Evolutionary conservation across 2,888 invertebrate species (phyloP), one percentile per base, ranked within the genome.

Genomic region (Caenorhabditis imperialis): DNA sequence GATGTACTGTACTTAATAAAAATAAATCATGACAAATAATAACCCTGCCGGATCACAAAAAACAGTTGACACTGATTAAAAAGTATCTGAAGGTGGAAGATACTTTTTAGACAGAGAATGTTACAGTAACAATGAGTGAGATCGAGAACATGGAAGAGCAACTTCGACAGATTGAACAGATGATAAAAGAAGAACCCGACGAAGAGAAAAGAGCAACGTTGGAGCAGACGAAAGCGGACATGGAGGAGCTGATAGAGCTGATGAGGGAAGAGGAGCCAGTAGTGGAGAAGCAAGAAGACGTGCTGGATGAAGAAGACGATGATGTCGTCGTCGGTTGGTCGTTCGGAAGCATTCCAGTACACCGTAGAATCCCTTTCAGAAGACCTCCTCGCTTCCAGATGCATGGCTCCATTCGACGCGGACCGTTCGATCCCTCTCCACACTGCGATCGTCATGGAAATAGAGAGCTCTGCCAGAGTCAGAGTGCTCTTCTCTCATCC

Each of bases 401-500:
- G 77, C 37, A 27, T 63, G 48, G 76, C 69, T 20, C 74, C 73
- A 3, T 71, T 51, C 47, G 51, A 57, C 16, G 50, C 45, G 10
- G 62, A 72, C 20, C 58, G 57, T 23, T 62, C 62, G 0, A 54
- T 81, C 18, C 45, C 65, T 8, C 55, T 71, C 12, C 81, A 81
- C 33, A 60, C 78, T 2, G 79, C 81, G 3, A 78, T 81, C 38
- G 62, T 81, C 16, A 57, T 80, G 51, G 78, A 77, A 7, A 69
- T 63, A 22, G 62, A 72, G 22, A 42, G 48, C 1, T 40, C 70
- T 0, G 23, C 8, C 1, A 58, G 81, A 71, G 75, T 78, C 6
- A 58, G 71, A 18, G 77, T 82, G 12, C 74, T 82, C 7, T 82
- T 76, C 60, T 75, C 75, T n/a, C 76, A 78, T 42, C 81, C 82